Conservation (phyloP, 2,113 vertebrate species). For the Mesembrinibis cayennensis region DNA sequence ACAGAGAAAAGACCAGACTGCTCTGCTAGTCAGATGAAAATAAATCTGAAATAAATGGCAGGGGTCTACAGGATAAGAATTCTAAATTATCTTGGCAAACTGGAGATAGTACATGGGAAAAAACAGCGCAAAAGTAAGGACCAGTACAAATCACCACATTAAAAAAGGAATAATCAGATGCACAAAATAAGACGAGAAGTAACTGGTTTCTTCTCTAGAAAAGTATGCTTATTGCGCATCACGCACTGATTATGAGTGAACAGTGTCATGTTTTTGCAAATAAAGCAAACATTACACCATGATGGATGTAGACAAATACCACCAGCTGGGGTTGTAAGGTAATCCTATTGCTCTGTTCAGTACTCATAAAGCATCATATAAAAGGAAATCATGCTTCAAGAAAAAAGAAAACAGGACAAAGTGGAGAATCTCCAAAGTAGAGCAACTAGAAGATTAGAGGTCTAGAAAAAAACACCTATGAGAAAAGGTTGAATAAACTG, state of each 20-base stretch:
- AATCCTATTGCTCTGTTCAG: neutral
- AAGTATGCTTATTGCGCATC: neutral
- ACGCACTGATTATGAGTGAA: neutral
- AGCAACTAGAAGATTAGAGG: neutral
- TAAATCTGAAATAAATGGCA: neutral
- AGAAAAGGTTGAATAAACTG: neutral
- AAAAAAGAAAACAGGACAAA: neutral
- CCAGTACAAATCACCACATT: neutral
- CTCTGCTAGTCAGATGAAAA: neutral
- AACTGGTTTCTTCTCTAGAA: neutral
- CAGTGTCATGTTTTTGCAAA: neutral
- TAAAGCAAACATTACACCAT: neutral
- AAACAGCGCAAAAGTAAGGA: neutral
- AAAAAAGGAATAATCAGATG: neutral
- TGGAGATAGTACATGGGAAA: neutral
- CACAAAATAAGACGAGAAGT: neutral
- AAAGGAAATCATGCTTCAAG: neutral
- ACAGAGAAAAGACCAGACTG: neutral
- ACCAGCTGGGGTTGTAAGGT: neutral
- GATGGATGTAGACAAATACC: neutral
- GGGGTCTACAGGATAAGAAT: neutral
- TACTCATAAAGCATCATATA: neutral
- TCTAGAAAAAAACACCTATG: neutral
- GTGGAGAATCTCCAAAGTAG: neutral
- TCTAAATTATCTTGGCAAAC: neutral